These are phyloP conservation scores for Cladorhizidae sp. DNA, from an alignment of 37 sponge, comb jelly and placozoan species.

Conservation along the genomic window DNA sequence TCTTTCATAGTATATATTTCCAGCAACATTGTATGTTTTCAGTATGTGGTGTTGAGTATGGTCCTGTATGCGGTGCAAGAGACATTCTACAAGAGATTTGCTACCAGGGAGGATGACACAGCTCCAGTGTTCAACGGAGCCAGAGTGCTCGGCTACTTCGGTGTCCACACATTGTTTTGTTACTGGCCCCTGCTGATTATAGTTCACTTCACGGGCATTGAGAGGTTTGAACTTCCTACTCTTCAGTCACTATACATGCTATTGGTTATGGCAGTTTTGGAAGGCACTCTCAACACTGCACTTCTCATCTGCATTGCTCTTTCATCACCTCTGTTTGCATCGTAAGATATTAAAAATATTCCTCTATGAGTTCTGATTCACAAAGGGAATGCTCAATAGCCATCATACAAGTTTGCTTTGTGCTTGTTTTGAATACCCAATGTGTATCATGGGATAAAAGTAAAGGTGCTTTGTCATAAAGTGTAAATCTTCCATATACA, in stretches of 20 bases:
- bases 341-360: conserved; percentile 40
- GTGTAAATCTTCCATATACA: no score
- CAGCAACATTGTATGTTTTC: background rate
- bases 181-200: conserved; percentile 42
- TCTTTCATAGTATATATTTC: background rate
- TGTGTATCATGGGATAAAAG: no score
- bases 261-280: conserved; percentile 31
- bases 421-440: no score
- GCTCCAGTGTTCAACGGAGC: no score
- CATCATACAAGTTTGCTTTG: no score
- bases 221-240: conserved; percentile 45
- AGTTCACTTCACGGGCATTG: conserved; percentile 31
- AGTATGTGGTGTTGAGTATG: background rate
- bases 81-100: conserved; percentile 60
- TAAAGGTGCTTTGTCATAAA: no score
- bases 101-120: no score
- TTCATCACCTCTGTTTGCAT: conserved; percentile 65
- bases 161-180: conserved; percentile 63
- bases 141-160: conserved; percentile 65
- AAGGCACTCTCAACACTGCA: conserved; percentile 37
- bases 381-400: no score
- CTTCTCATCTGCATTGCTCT: conserved; percentile 60
- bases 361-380: no score
- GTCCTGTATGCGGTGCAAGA: conserved; percentile 42
- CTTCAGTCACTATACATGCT: conserved; percentile 24